Conservation (phyloP, 2,888 invertebrate genomes). For the Apotomis turbidana region DNA sequence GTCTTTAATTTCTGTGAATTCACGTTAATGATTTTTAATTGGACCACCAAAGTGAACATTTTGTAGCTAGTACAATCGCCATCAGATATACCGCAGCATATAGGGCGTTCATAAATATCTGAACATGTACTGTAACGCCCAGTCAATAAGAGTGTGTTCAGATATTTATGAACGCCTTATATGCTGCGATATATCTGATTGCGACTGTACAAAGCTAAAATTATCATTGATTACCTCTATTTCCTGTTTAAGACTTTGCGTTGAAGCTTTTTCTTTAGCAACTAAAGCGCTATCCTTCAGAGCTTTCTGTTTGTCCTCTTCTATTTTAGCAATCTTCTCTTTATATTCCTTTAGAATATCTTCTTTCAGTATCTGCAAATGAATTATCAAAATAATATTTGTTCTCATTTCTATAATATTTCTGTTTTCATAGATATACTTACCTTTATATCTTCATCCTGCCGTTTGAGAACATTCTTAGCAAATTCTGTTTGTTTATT, state of each 20-base stretch:
- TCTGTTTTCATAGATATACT: constrained; percentile 47
- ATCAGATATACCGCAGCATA: no score
- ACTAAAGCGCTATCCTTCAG: constrained; percentile 65
- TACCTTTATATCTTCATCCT: constrained; percentile 85
- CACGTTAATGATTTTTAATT: not conserved
- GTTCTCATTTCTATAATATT: not conserved
- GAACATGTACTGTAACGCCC: no score
- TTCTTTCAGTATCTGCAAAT: constrained; percentile 66
- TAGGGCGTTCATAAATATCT: no score
- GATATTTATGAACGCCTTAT: no score
- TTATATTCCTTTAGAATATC: constrained; percentile 74
- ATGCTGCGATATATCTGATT: no score
- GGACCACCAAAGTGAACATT: no score
- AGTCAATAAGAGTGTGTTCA: no score
- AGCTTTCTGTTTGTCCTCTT: constrained; percentile 69
- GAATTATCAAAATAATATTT: not conserved
- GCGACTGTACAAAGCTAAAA: not conserved
- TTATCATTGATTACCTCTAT: constrained; percentile 62
- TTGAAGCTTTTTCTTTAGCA: constrained; percentile 70
- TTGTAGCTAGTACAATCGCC: no score
- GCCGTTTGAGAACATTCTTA: constrained; percentile 81
- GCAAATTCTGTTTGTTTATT: constrained; percentile 85
- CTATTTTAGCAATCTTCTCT: constrained; percentile 70
- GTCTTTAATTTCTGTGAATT: constrained; percentile 72
- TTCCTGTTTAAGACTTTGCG: constrained; percentile 70